A percentile compares a stretch with the other conserved stretches of the same genome.
Evolutionary conservation across 2,888 invertebrate species (phyloP).

Genomic region (Galeruca laticollis): DNA sequence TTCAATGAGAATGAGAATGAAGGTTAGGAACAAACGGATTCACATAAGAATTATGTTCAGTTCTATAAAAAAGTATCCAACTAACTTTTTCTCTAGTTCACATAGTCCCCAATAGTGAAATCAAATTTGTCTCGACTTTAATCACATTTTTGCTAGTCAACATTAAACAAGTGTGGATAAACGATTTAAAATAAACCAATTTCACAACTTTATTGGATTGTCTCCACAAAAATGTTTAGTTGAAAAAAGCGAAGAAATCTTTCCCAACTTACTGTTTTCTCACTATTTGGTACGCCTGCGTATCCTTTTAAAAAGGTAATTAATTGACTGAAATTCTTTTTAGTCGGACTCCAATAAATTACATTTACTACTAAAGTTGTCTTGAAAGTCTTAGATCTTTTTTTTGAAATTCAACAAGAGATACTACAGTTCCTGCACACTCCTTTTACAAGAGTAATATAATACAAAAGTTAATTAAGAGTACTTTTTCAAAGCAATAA

Average conservation of each 20-base stretch:
- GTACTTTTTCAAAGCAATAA: conserved; percentile 41
- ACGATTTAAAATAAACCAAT: neutral
- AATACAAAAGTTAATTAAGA: conserved; percentile 46
- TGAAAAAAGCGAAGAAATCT: conserved; percentile 21
- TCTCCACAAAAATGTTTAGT: conserved; percentile 7
- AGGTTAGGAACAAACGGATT: too few relatives aligned
- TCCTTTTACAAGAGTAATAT: conserved; percentile 38
- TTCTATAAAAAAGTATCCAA: too few relatives aligned
- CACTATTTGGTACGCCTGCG: conserved; percentile 20
- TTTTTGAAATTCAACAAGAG: conserved; percentile 38
- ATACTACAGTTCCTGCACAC: conserved; percentile 37
- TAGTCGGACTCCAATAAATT: conserved; percentile 38
- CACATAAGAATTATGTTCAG: too few relatives aligned
- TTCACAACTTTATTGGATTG: neutral
- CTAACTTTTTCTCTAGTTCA: too few relatives aligned
- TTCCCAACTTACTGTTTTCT: conserved; percentile 28
- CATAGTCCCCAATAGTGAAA: too few relatives aligned
- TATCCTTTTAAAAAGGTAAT: conserved; percentile 31
- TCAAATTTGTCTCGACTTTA: too few relatives aligned
- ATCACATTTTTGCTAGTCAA: neutral
- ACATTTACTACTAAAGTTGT: conserved; percentile 40
- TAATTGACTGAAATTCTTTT: conserved; percentile 39
- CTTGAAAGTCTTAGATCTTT: conserved; percentile 33
- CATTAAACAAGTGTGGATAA: neutral
- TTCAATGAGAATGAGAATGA: too few relatives aligned